A percentile compares a stretch with the other conserved stretches of the same genome.
Conservation (phyloP, 2,888 invertebrate species). For the Drosophila putrida region DNA sequence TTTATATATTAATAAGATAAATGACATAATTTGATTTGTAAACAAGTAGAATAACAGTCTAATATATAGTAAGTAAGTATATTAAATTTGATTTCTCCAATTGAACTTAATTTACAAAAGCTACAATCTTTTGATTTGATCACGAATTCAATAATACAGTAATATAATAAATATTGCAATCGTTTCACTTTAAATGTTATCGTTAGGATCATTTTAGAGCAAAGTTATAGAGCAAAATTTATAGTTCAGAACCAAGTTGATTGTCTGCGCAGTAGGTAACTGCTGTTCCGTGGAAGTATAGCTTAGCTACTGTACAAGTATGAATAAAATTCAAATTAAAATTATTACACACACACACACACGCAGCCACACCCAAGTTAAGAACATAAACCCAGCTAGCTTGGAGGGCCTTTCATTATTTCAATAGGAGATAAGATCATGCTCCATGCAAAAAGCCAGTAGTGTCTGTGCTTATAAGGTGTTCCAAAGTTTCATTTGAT, state of each 20-base stretch:
- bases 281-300: constrained; percentile 36
- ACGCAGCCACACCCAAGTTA: constrained; percentile 1
- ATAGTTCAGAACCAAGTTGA: constrained; percentile 44
- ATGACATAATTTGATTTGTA: background rate
- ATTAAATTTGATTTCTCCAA: background rate
- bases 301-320: constrained; percentile 13
- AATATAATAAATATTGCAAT: background rate
- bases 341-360: constrained; percentile 7
- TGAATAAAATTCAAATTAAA: background rate
- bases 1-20: background rate
- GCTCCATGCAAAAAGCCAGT: constrained; percentile 38
- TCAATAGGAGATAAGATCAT: constrained; percentile 11
- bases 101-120: background rate
- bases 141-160: background rate
- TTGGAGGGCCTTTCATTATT: background rate
- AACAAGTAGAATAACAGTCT: background rate
- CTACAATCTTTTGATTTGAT: background rate
- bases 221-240: constrained; percentile 10
- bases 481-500: background rate
- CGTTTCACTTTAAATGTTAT: background rate
- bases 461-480: constrained; percentile 7
- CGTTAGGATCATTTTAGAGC: background rate
- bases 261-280: constrained; percentile 48
- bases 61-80: background rate
- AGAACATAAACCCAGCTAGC: constrained; percentile 4